phyloP scores from a whole-genome alignment of 2,113 vertebrate species.

The Petrocephalus zakoni region DNA sequence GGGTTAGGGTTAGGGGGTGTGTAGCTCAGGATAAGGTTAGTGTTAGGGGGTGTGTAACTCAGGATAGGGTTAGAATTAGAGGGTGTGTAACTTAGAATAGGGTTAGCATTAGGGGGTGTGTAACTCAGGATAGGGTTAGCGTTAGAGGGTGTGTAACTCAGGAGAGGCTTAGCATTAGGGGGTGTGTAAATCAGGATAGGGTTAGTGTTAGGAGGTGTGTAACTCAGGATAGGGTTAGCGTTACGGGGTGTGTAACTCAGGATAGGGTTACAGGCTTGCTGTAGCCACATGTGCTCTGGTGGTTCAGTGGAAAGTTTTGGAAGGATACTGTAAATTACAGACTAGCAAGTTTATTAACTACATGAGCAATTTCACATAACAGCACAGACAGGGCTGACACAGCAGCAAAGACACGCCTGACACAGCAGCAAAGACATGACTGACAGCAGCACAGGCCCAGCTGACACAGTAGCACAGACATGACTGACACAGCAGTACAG shows the following conservation, averaged over 20 bases:
- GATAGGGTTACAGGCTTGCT: neutral
- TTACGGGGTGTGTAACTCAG: no score
- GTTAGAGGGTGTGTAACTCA: no score
- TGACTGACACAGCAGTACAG: no score
- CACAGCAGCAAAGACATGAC: no score
- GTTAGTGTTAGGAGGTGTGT: neutral
- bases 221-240: neutral
- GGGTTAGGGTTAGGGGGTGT: neutral
- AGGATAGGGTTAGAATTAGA: neutral
- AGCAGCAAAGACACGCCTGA: neutral
- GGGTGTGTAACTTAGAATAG: neutral
- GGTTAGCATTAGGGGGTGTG: neutral
- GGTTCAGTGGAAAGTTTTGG: slow-evolving; percentile 36
- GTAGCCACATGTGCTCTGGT: neutral
- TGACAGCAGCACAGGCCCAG: no score
- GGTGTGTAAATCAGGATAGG: no score
- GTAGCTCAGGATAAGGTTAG: neutral
- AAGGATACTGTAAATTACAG: slow-evolving; percentile 57
- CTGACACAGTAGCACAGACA: no score
- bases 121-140: no score
- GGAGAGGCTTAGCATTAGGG: no score
- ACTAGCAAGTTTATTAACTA: slow-evolving; percentile 53
- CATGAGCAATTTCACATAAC: slow-evolving; percentile 53
- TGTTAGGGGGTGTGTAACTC: neutral
- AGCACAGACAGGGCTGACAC: neutral